phyloP scores from a whole-genome alignment of 2,888 invertebrate species.

The Melieria picta region DNA sequence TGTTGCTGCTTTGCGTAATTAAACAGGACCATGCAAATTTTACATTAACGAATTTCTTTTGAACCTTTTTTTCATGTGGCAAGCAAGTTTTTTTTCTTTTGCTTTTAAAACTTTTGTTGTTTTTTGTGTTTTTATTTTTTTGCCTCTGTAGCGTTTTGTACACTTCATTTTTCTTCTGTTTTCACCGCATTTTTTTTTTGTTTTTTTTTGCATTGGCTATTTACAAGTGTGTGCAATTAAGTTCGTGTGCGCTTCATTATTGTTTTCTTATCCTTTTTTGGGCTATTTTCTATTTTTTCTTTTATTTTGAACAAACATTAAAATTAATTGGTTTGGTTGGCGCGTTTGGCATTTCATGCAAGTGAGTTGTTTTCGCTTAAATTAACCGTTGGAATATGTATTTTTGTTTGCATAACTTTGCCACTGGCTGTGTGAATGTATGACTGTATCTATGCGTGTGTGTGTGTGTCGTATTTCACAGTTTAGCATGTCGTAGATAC shows the following conservation, averaged over 20 bases:
- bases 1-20: too few relatives aligned
- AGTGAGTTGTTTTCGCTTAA: too few relatives aligned
- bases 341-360: too few relatives aligned
- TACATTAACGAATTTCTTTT: too few relatives aligned
- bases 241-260: too few relatives aligned
- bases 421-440: too few relatives aligned
- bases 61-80: constrained; percentile 14
- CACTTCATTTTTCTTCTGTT: constrained; percentile 17
- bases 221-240: too few relatives aligned
- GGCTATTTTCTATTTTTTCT: not conserved
- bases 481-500: too few relatives aligned
- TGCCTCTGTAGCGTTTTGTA: not conserved
- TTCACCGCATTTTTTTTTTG: not conserved
- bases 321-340: constrained; percentile 11
- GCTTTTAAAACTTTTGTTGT: not conserved
- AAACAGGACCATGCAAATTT: too few relatives aligned
- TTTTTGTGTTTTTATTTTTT: not conserved
- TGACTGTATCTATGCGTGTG: too few relatives aligned
- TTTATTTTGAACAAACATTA: not conserved
- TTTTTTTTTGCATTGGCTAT: not conserved
- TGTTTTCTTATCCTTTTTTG: not conserved
- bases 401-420: too few relatives aligned
- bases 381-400: not conserved
- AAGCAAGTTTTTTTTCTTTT: constrained; percentile 20
- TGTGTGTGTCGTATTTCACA: too few relatives aligned